Base-by-base conservation (phyloP, 2,797 vertebrate genomes). In the Sebastiscus tertius region DNA sequence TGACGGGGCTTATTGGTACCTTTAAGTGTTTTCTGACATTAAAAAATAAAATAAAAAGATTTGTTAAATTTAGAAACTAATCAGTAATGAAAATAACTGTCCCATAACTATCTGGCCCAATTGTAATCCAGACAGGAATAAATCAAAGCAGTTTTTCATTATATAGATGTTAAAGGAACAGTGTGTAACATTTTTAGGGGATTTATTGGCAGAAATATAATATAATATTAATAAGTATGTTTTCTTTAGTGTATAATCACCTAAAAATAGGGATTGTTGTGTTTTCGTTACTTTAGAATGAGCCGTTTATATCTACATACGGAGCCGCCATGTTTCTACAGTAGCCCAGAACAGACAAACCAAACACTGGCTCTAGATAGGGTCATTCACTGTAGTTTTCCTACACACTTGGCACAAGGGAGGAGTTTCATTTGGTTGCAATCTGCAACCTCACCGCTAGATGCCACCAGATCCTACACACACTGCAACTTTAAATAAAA, bases 371-470 rank as follows among this genome's bases (percentile, higher is more conserved):
- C 46, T 52, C 8, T 20, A 52, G 8, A 9, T 52, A 20, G 20
- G 16, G 0, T 0, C 18, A 10, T 52, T n/a, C 49, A 52, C 49
- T 9, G 0, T n/a, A 22, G 46, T 52, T 52, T 0, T 20, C 20
- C 49, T 52, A 9, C 49, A 52, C 8, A 10, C 49, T 52, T n/a
- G 18, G 42, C 16, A 46, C 42, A 46, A 16, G 16, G 16, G 42
- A 18, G 42, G 18, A 18, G 42, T 46, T 46, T 46, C 14, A 46
- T 7, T 46, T 46, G 42, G 42, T 46, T 46, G 16, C 46, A 49
- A 49, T 49, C 7, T 46, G 1, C 46, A 49, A 49, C 46, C 46
- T 20, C 46, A 49, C 46, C 46, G 7, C 46, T 18, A 49, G 18
- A 49, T 49, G 46, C 46, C 46, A 49, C 0, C 46, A 49, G 46